Evolutionary conservation across 2,797 vertebrate genomes (phyloP).

Genomic region (Ciconia nigra): DNA sequence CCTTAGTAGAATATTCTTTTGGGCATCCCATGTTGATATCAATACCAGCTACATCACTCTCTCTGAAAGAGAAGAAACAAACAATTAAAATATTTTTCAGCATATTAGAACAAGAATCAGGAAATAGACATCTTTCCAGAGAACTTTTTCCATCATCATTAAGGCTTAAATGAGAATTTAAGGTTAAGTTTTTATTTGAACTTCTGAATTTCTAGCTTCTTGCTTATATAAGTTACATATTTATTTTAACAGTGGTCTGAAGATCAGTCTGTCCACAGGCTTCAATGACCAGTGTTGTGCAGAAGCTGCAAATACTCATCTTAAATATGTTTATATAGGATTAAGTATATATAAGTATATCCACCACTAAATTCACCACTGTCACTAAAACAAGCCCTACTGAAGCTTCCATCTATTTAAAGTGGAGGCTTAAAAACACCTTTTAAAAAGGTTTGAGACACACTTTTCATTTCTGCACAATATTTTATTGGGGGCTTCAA

Average conservation of each 20-base stretch:
- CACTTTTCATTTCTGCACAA: neutral
- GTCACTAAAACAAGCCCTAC: neutral
- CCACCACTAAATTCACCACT: neutral
- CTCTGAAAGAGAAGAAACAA: constrained; percentile 72
- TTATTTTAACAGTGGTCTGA: neutral
- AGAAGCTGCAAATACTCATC: neutral
- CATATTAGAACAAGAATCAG: neutral
- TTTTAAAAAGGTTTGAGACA: neutral
- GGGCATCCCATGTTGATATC: constrained; percentile 98
- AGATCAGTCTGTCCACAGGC: neutral
- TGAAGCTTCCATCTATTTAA: neutral
- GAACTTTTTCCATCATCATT: neutral
- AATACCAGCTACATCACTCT: constrained; percentile 91
- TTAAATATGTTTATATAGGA: neutral
- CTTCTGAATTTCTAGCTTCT: neutral
- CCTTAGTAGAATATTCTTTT: constrained; percentile 98
- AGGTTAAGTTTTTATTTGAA: neutral
- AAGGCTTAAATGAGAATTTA: neutral
- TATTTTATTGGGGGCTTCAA: neutral
- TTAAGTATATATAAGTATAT: neutral
- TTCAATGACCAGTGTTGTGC: neutral
- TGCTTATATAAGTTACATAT: neutral
- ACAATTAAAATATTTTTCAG: neutral
- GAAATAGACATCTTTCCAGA: neutral
- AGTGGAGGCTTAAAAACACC: neutral